A percentile compares a stretch with the other conserved stretches of the same genome.
Conservation (phyloP, 37 sponge, comb jelly and placozoan species). For the Chondrilla cf. caribensis region DNA sequence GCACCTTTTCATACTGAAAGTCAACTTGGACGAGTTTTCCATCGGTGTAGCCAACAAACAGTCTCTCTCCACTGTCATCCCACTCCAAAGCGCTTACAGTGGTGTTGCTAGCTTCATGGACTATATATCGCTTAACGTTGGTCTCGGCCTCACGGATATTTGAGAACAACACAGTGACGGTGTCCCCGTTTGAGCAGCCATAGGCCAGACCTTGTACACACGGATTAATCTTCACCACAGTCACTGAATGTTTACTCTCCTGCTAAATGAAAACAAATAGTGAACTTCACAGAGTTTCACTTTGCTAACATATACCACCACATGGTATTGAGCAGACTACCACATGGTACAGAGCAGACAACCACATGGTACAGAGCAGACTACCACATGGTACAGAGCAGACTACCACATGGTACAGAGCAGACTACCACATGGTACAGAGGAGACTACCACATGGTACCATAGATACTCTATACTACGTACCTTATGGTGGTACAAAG, state of each 20-base stretch:
- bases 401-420: too few species aligned
- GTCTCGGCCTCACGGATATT: neutral
- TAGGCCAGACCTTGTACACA: neutral
- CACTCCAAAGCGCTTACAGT: slow-evolving; percentile 21
- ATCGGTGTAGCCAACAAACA: slow-evolving; percentile 4
- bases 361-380: too few species aligned
- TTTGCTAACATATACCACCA: too few species aligned
- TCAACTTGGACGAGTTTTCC: slow-evolving; percentile 2
- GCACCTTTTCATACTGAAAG: slow-evolving; percentile 13
- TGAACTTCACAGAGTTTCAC: neutral
- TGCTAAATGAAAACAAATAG: neutral
- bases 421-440: too few species aligned
- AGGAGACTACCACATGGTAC: too few species aligned
- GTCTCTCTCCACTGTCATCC: slow-evolving; percentile 23
- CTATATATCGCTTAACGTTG: neutral
- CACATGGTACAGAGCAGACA: too few species aligned
- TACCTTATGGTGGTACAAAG: too few species aligned
- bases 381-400: too few species aligned
- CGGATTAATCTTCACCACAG: slow-evolving; percentile 8
- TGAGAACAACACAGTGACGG: neutral
- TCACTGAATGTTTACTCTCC: slow-evolving; percentile 12
- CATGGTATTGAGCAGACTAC: too few species aligned
- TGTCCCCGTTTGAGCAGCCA: slow-evolving; percentile 12
- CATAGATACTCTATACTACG: too few species aligned
- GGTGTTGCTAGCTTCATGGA: neutral